phyloP scores from a whole-genome alignment of 2,888 invertebrate species.

The Agriopis leucophaearia region DNA sequence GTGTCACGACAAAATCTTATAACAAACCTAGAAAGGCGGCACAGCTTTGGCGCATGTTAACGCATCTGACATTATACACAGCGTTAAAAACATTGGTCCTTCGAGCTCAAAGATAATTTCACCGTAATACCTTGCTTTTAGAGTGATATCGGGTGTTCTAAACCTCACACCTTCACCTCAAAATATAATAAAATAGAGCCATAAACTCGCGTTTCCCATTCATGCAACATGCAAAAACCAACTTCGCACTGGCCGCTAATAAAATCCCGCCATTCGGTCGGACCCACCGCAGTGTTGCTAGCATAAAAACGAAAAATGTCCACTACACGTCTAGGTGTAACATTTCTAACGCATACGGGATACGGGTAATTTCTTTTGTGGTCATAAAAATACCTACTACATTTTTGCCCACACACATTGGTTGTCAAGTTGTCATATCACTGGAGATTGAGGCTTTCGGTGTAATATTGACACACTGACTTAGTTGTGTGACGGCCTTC shows the following conservation, averaged over 20 bases:
- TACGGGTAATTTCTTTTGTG: constrained; percentile 80
- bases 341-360: constrained; percentile 73
- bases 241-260: constrained; percentile 44
- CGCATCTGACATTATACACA: neutral
- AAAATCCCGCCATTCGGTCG: constrained; percentile 21
- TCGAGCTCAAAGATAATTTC: neutral
- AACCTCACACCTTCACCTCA: constrained; percentile 28
- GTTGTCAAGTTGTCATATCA: constrained; percentile 43
- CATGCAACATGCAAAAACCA: constrained; percentile 27
- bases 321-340: constrained; percentile 37
- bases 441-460: constrained; percentile 20
- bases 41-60: too few species aligned
- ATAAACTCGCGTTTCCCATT: constrained; percentile 35
- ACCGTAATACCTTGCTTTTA: neutral
- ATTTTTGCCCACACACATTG: constrained; percentile 46
- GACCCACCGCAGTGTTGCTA: constrained; percentile 59
- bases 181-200: constrained; percentile 33
- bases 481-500: too few species aligned
- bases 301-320: constrained; percentile 44
- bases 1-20: too few species aligned
- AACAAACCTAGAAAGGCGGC: too few species aligned
- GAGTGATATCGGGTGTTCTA: neutral
- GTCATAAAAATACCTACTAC: constrained; percentile 60
- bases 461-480: neutral
- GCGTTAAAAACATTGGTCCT: neutral